A percentile compares a stretch with the other conserved stretches of the same genome.
phyloP scores from a whole-genome alignment of 2,888 invertebrate genomes.

The Diplolepis rosae region DNA sequence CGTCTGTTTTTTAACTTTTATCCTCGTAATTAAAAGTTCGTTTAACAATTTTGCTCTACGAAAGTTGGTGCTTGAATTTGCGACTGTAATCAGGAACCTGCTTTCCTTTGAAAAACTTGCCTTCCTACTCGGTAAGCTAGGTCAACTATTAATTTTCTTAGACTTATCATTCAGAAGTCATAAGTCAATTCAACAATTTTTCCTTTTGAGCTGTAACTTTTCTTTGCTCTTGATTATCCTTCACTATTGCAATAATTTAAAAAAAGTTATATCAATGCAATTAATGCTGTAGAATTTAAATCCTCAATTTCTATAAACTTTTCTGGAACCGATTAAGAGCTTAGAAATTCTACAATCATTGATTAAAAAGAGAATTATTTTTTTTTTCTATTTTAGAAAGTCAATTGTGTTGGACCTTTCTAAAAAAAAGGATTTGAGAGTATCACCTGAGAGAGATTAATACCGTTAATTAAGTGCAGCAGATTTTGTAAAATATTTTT shows the following conservation, averaged over 20 bases:
- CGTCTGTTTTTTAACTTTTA: neutral
- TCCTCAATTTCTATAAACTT: no score
- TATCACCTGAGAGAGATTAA: neutral
- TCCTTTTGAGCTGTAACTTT: neutral
- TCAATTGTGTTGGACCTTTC: no score
- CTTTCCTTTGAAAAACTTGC: neutral
- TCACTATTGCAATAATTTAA: no score
- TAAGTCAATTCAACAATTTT: conserved; percentile 17
- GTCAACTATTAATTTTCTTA: conserved; percentile 1
- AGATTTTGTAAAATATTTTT: neutral
- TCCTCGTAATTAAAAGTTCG: conserved; percentile 10
- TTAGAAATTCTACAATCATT: no score
- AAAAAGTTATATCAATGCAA: no score
- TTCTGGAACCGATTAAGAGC: no score
- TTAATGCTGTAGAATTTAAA: no score
- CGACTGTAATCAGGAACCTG: neutral
- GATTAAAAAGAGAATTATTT: no score
- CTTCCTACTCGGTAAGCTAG: neutral
- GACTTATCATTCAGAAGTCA: neutral
- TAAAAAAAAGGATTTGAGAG: no score
- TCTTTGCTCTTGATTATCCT: no score
- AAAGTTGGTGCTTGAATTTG: conserved; percentile 21
- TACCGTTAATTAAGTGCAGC: neutral
- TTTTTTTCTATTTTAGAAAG: no score
- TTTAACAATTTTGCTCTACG: neutral